Conservation (phyloP, 2,113 vertebrate species). For the Zosterops japonicus region DNA sequence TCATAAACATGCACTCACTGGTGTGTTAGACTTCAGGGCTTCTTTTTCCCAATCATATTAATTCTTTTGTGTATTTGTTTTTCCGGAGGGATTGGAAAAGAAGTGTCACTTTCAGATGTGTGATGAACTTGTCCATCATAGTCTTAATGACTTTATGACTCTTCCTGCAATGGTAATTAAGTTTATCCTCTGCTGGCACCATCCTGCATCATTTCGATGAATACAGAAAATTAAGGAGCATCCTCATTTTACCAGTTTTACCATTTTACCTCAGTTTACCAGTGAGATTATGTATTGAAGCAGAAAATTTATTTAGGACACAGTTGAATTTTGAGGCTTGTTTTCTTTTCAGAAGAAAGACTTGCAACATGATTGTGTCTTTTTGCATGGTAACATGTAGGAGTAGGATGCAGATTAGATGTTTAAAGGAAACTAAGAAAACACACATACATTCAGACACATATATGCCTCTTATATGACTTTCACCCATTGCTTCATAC, state of each 20-base stretch:
- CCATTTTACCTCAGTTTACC: neutral
- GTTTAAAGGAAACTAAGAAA: neutral
- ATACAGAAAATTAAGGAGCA: neutral
- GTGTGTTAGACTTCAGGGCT: neutral
- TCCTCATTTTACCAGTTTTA: neutral
- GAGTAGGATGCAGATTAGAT: neutral
- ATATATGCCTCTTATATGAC: neutral
- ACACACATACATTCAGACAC: neutral
- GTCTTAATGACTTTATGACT: neutral
- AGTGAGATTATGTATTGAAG: neutral
- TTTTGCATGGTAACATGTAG: neutral
- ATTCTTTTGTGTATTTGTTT: neutral
- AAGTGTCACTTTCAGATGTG: neutral
- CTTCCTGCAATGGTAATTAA: neutral
- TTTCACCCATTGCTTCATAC: slow-evolving; percentile 35
- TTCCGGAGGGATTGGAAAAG: neutral
- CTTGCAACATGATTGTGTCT: neutral
- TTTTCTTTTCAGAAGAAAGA: neutral
- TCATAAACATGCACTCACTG: neutral
- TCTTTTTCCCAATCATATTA: neutral
- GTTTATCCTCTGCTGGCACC: neutral
- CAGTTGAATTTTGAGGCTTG: neutral
- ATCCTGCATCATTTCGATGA: neutral
- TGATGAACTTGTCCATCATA: neutral
- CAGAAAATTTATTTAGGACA: neutral